Percentiles rank a stretch among this genome's conserved stretches.
Evolutionary conservation across 2,797 vertebrate species (phyloP).

Genomic region (Podargus strigoides): DNA sequence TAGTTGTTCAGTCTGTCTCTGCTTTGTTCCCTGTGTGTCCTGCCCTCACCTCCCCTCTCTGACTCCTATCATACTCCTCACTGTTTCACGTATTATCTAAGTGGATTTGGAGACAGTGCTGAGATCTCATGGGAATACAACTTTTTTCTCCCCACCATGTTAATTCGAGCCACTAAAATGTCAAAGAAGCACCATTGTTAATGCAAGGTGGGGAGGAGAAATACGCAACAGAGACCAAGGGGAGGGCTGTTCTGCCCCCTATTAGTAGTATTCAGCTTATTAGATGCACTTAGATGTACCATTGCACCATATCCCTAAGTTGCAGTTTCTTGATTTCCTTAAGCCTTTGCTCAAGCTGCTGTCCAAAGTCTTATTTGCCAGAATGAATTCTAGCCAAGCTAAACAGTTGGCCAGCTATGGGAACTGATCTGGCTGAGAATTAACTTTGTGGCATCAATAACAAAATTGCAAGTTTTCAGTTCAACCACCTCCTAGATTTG

Average conservation of each 20-base stretch:
- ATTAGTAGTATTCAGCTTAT: background rate
- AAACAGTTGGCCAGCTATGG: background rate
- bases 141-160: fast-evolving
- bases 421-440: background rate
- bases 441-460: background rate
- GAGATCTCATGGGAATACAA: background rate
- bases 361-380: background rate
- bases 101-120: background rate
- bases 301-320: background rate
- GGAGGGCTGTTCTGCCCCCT: background rate
- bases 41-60: background rate
- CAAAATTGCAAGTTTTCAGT: background rate
- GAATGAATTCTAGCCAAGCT: background rate
- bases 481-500: background rate
- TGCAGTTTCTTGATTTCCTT: background rate
- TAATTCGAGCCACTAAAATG: background rate
- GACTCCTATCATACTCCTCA: fast-evolving
- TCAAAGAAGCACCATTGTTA: background rate
- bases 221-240: background rate
- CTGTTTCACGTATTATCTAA: background rate
- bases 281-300: background rate
- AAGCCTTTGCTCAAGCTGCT: background rate
- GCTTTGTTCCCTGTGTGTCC: background rate
- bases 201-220: background rate
- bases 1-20: background rate